Conservation (phyloP, 2,113 vertebrate species). For the Clarias magur region DNA sequence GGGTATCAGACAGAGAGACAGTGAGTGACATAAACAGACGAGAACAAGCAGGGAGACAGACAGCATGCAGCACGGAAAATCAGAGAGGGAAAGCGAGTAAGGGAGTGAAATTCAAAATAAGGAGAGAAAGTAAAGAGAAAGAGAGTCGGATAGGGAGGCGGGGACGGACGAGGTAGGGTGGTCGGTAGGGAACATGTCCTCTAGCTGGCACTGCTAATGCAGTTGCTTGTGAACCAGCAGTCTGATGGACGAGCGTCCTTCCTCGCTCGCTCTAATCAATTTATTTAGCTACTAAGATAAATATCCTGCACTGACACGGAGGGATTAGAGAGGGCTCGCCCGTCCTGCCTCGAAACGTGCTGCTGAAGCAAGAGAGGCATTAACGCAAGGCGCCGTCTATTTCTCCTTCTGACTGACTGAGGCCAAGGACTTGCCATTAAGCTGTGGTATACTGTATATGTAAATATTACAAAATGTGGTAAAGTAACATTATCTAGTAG, state of each 20-base stretch:
- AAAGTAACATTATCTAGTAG: neutral
- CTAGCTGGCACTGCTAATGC: conserved; percentile 51
- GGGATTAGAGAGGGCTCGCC: conserved; percentile 48
- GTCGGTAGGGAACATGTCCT: conserved; percentile 45
- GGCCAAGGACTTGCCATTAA: conserved; percentile 27
- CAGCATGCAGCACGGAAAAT: neutral
- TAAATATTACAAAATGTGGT: neutral
- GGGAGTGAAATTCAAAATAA: neutral
- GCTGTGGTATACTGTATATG: neutral
- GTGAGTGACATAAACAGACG: neutral
- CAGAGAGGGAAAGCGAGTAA: neutral
- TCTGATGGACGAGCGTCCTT: conserved; percentile 55
- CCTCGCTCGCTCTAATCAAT: conserved; percentile 56
- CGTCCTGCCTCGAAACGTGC: conserved; percentile 40
- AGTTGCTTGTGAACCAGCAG: conserved; percentile 41
- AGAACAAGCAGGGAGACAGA: neutral
- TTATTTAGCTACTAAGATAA: conserved; percentile 59
- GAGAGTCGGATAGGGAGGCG: conserved; percentile 11
- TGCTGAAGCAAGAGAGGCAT: conserved; percentile 37
- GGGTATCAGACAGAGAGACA: conserved; percentile 1
- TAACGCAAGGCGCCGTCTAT: conserved; percentile 21
- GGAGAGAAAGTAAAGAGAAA: neutral
- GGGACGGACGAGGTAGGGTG: neutral
- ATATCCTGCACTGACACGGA: conserved; percentile 52
- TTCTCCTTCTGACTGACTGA: conserved; percentile 33